phyloP scores from a whole-genome alignment of 2,113 vertebrate species.

The Neofelis nebulosa region DNA sequence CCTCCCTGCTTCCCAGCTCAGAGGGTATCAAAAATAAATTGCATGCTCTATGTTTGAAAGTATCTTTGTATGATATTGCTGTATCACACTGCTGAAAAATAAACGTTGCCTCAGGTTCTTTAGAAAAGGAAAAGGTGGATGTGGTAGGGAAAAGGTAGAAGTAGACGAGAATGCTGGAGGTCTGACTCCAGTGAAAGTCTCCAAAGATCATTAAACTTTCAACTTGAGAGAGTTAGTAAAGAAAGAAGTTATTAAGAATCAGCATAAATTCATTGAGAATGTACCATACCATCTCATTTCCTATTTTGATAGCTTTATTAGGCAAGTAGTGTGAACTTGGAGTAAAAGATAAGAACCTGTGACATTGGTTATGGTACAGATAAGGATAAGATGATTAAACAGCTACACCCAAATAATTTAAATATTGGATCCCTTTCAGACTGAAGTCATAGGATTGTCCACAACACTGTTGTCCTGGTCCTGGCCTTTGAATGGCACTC shows the following conservation, averaged over 20 bases:
- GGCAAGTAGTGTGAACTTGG: not conserved
- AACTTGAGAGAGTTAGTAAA: not conserved
- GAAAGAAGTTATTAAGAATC: not conserved
- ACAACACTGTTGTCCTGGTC: not conserved
- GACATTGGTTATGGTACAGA: not conserved
- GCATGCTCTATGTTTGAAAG: not conserved
- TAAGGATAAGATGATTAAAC: conserved; percentile 18
- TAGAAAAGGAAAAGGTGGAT: not conserved
- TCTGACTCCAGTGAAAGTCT: not conserved
- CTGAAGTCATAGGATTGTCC: not conserved
- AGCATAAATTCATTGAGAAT: conserved; percentile 15
- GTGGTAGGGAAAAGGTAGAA: not conserved
- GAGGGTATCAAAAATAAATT: not conserved
- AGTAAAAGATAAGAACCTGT: conserved; percentile 12
- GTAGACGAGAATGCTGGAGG: not conserved
- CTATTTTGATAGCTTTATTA: conserved; percentile 34
- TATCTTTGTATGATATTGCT: not conserved
- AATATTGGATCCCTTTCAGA: not conserved
- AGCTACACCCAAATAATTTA: not conserved
- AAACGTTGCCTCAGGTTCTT: not conserved
- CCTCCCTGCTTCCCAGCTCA: not conserved
- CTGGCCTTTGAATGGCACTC: not conserved
- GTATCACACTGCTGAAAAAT: not conserved
- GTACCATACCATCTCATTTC: conserved; percentile 47
- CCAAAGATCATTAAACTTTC: not conserved